Evolutionary conservation across 2,797 vertebrate genomes (phyloP).

Genomic region (Cossypha niveicapilla): DNA sequence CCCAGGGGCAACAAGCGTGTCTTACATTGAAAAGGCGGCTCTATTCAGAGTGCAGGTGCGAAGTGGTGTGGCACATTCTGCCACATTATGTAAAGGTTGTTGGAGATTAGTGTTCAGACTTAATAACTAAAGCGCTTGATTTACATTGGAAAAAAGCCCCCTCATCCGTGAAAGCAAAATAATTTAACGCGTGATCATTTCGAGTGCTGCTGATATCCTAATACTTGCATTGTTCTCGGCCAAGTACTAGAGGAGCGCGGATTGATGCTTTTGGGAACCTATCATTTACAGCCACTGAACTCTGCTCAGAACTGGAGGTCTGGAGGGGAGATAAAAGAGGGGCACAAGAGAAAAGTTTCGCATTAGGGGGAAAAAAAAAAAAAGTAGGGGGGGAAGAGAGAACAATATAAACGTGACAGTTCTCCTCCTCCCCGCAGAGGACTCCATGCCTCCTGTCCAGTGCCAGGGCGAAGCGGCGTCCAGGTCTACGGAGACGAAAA

Average conservation of each 20-base stretch:
- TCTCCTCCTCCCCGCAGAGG: background rate
- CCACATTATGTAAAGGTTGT: slow-evolving; percentile 94
- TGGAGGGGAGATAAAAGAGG: slow-evolving; percentile 30
- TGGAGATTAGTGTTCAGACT: slow-evolving; percentile 91
- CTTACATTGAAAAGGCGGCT: slow-evolving; percentile 88
- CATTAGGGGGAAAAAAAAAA: background rate
- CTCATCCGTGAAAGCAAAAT: slow-evolving; percentile 91
- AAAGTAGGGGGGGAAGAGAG: background rate
- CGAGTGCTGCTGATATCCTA: slow-evolving; percentile 79
- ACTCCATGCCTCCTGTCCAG: background rate
- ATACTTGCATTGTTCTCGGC: slow-evolving; percentile 74
- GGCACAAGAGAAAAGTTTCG: slow-evolving; percentile 39
- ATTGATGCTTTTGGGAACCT: slow-evolving; percentile 69
- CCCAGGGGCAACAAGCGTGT: slow-evolving; percentile 95
- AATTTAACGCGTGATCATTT: slow-evolving; percentile 84
- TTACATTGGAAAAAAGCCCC: slow-evolving; percentile 84
- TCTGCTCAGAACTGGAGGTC: slow-evolving; percentile 40
- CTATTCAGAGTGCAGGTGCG: slow-evolving; percentile 99
- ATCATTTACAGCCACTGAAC: slow-evolving; percentile 72
- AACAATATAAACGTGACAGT: background rate
- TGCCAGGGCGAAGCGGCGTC: background rate
- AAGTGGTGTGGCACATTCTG: slow-evolving; percentile 89
- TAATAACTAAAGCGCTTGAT: slow-evolving; percentile 88
- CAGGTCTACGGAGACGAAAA: background rate
- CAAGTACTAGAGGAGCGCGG: slow-evolving; percentile 41